Evolutionary conservation across 1,140 invertebrate genomes (phyloP), one percentile per base, ranked within the genome.

Genomic region (Panagrolaimus sp.): DNA sequence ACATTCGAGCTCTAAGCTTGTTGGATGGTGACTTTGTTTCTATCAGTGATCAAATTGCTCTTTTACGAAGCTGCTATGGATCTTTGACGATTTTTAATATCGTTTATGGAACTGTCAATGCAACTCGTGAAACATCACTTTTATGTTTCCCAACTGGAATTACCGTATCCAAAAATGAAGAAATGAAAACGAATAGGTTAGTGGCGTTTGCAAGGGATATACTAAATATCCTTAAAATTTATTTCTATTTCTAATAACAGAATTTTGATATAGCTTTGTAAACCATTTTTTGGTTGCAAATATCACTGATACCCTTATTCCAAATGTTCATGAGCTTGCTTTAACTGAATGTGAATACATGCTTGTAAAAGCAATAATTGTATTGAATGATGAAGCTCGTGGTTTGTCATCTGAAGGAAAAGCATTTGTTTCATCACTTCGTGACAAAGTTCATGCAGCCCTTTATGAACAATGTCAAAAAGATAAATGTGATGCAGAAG

Each of bases 51-150:
- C 42, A 78, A 76, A 73, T 76, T 38, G 61, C 67, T 23, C 68
- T 79, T 14, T 68, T 81, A 25, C 66, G 72, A 23, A 69, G 73
- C 44, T 61, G 65, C 25, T 79, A 73, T 67, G 73, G 72, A 9
- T 69, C 78, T 23, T 42, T 79, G n/a, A 78, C 72, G 9, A 51
- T 79, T 38, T 73, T 81, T 64, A 78, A 79, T 69, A 79, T 70
- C 47, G 67, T 45, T 20, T 38, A 16, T 61, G 73, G 75, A 47
- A 73, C 72, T 16, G 23, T 51, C n/a, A 42, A 25, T 53, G 70
- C 69, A 14, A 75, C 78, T 16, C 71, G 66, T 46, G 77, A 78
- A 45, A 67, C 46, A 16, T 74, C 67, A 42, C 62, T 76, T 31
- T 48, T 78, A 14, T 77, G 78, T 64, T 67, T 78, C 45, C 77